Evolutionary conservation across 1,140 invertebrate species (phyloP).

Genomic region (Pseudoatta argentina): DNA sequence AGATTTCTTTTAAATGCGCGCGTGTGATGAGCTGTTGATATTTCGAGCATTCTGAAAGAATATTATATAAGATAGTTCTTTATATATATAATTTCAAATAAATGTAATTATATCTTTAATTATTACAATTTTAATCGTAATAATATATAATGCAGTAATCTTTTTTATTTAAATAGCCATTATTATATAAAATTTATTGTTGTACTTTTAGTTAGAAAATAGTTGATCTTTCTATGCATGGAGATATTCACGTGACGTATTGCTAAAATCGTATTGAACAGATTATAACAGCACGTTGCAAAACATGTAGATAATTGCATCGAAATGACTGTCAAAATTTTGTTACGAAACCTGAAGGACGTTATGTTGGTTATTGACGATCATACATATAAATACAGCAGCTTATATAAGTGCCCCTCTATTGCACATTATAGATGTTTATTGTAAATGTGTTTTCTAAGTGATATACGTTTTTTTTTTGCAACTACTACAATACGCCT

Average conservation of each 20-base stretch:
- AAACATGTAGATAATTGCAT: background rate
- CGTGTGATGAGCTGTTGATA: background rate
- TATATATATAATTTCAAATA: background rate
- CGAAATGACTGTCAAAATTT: background rate
- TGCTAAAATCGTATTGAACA: background rate
- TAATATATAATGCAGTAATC: background rate
- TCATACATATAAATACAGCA: conserved; percentile 11
- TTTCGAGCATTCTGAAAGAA: background rate
- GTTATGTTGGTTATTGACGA: background rate
- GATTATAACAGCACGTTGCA: background rate
- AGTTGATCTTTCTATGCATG: background rate
- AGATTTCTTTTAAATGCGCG: background rate
- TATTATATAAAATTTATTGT: background rate
- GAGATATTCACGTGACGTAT: background rate
- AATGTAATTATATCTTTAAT: background rate
- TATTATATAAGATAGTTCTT: conserved; percentile 4
- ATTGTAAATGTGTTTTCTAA: background rate
- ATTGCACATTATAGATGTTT: background rate
- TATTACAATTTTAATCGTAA: background rate
- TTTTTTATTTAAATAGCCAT: background rate
- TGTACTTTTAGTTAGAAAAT: background rate
- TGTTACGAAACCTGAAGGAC: background rate
- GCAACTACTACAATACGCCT: background rate
- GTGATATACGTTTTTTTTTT: background rate
- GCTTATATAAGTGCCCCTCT: background rate